Percentiles rank a stretch among this genome's conserved stretches.
Conservation (phyloP, 2,888 invertebrate species). For the Campaea margaritaria region DNA sequence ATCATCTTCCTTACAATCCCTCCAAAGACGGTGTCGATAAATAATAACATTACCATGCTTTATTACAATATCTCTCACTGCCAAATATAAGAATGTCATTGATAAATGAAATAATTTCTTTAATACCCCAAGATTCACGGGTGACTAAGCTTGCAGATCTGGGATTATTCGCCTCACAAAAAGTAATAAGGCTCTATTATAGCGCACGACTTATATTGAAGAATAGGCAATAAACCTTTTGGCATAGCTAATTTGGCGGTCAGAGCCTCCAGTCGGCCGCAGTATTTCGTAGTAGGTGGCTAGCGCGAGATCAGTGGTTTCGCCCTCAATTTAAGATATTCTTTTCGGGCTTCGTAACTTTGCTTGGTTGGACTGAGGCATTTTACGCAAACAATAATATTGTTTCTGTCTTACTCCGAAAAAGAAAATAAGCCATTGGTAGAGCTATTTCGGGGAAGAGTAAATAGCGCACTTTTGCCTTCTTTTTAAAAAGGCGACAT, state of each 20-base stretch:
- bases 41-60: no score
- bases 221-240: conserved; percentile 21
- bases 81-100: neutral
- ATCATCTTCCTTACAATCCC: no score
- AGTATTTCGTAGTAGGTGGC: conserved; percentile 1
- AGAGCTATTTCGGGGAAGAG: no score
- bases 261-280: conserved; percentile 5
- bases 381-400: neutral
- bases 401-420: no score
- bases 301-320: conserved; percentile 8
- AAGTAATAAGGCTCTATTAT: conserved; percentile 23
- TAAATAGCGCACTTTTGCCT: no score
- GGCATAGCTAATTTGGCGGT: conserved; percentile 15
- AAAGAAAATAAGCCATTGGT: no score
- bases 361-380: neutral
- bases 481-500: no score
- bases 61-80: no score
- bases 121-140: neutral
- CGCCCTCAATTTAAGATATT: neutral
- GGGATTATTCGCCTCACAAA: conserved; percentile 20
- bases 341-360: neutral
- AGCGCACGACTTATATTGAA: conserved; percentile 13
- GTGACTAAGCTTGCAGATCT: conserved; percentile 18
- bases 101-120: conserved; percentile 8
- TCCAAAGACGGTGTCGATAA: no score